Conservation (phyloP, 2,888 invertebrate genomes). For the Vannuccia rotundouncinata region DNA sequence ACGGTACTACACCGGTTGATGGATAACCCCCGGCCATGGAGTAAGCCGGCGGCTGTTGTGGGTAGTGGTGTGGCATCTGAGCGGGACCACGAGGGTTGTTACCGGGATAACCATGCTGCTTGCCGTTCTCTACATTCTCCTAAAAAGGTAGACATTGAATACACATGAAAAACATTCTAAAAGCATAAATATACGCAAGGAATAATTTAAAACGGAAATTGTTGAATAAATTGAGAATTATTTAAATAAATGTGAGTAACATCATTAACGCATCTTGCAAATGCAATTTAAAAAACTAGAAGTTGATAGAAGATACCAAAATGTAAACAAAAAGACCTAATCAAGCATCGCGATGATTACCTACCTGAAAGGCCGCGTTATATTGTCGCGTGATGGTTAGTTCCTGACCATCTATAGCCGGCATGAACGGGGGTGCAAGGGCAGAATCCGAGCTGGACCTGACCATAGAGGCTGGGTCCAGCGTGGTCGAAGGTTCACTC, state of each 20-base stretch:
- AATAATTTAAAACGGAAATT: too few species aligned
- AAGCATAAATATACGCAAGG: too few species aligned
- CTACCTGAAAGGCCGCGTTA: constrained; percentile 3
- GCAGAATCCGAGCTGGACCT: neutral
- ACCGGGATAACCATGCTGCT: neutral
- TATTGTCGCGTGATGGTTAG: constrained; percentile 13
- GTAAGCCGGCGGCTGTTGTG: constrained; percentile 2
- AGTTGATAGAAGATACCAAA: too few species aligned
- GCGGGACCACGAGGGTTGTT: neutral
- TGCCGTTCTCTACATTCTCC: neutral
- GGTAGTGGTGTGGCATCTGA: neutral
- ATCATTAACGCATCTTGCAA: too few species aligned
- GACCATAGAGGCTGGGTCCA: neutral
- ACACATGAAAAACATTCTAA: too few species aligned
- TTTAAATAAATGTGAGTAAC: too few species aligned
- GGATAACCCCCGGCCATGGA: constrained; percentile 9
- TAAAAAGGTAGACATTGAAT: too few species aligned
- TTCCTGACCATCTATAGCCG: neutral
- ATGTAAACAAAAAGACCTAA: too few species aligned
- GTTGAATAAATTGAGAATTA: too few species aligned
- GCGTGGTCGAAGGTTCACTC: neutral
- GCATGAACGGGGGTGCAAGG: neutral
- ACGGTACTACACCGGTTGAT: neutral
- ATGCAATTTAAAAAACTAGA: too few species aligned
- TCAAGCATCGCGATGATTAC: too few species aligned